Percentiles rank a stretch among this genome's conserved stretches.
These are phyloP conservation scores for Phrynosoma blainvillii DNA, from an alignment of 2,113 vertebrate species.

Conservation along the genomic window DNA sequence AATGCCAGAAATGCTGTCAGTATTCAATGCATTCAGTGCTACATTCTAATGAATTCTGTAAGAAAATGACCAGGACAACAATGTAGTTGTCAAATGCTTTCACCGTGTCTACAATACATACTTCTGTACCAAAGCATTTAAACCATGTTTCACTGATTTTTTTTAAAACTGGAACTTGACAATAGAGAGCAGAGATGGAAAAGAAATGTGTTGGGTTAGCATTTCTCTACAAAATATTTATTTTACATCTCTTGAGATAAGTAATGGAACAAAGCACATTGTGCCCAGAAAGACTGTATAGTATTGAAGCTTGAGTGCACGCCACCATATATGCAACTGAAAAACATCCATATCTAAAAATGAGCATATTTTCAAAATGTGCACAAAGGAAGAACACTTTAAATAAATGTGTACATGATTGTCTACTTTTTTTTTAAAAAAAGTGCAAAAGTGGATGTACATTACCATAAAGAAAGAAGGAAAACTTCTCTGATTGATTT, in stretches of 20 bases:
- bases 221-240: not conserved
- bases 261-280: not conserved
- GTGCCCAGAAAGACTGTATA: not conserved
- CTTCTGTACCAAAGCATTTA: not conserved
- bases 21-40: conserved; percentile 5
- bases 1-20: not conserved
- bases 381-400: too few relatives aligned
- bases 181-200: not conserved
- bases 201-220: not conserved
- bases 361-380: too few relatives aligned
- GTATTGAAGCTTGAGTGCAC: too few relatives aligned
- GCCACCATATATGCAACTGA: too few relatives aligned
- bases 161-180: not conserved
- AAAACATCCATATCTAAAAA: too few relatives aligned
- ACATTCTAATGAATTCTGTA: not conserved
- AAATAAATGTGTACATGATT: too few relatives aligned
- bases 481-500: too few relatives aligned
- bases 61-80: not conserved
- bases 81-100: not conserved
- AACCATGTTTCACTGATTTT: not conserved
- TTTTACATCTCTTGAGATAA: not conserved
- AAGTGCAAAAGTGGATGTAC: too few relatives aligned
- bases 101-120: not conserved
- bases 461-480: too few relatives aligned
- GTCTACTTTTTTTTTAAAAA: too few relatives aligned